These are phyloP conservation scores for Neopipo cinnamomea DNA, from an alignment of 2,113 vertebrate genomes.

Conservation along the genomic window DNA sequence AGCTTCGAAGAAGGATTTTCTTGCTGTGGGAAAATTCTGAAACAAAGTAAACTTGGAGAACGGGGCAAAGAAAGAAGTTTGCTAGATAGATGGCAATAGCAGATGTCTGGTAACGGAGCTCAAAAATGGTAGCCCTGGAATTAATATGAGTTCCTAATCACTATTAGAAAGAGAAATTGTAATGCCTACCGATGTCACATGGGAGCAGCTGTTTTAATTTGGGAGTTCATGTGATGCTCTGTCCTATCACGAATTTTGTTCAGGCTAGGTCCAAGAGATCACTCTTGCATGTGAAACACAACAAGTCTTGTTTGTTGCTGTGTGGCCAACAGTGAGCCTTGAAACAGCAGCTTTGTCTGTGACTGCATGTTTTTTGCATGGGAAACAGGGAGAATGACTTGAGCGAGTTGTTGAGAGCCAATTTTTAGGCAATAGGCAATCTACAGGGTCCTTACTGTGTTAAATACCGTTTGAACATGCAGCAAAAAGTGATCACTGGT, in stretches of 20 bases:
- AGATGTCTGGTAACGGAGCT: neutral
- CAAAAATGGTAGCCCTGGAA: neutral
- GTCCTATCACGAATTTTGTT: neutral
- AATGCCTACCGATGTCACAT: neutral
- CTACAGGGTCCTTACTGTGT: neutral
- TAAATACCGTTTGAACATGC: neutral
- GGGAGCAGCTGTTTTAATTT: neutral
- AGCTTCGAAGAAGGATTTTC: neutral
- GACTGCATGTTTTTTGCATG: neutral
- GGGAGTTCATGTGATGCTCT: neutral
- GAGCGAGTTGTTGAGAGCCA: neutral
- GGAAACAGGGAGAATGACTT: neutral
- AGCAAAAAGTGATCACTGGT: neutral
- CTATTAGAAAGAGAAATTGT: neutral
- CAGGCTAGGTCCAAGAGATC: neutral
- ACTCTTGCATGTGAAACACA: neutral
- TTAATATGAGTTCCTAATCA: neutral
- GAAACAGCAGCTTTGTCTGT: neutral
- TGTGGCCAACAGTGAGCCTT: neutral
- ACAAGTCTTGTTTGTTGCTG: neutral
- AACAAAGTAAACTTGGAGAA: neutral
- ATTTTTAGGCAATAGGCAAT: neutral
- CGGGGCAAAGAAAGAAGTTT: neutral
- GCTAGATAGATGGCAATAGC: neutral
- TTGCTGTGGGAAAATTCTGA: neutral